These are phyloP conservation scores for Aplocera efformata DNA, from an alignment of 2,888 invertebrate species.

Conservation along the genomic window DNA sequence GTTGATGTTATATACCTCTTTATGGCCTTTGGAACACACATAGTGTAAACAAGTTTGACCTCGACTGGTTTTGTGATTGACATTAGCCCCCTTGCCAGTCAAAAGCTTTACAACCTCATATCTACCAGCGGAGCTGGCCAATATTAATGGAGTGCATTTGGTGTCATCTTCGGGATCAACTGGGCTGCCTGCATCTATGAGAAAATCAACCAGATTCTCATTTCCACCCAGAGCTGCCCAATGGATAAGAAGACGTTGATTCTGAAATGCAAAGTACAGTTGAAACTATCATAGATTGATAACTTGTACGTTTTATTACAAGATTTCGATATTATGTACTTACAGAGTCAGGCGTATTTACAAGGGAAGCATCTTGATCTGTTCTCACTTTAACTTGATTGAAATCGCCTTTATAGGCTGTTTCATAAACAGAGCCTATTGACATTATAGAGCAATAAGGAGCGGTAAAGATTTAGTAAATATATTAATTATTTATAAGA, in stretches of 20 bases:
- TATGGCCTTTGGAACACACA: constrained; percentile 91
- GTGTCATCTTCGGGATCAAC: constrained; percentile 88
- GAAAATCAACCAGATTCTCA: constrained; percentile 84
- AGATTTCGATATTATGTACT: constrained; percentile 18
- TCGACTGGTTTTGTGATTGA: constrained; percentile 85
- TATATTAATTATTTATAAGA: too few relatives aligned
- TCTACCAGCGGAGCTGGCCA: constrained; percentile 89
- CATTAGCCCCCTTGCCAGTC: constrained; percentile 84
- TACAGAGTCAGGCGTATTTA: constrained; percentile 56
- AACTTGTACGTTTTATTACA: not conserved
- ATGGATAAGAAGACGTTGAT: constrained; percentile 86
- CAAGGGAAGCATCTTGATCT: constrained; percentile 67
- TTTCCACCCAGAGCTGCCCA: constrained; percentile 91
- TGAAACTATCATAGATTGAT: not conserved
- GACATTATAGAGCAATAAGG: constrained; percentile 46
- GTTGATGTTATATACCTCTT: constrained; percentile 83
- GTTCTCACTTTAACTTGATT: constrained; percentile 83
- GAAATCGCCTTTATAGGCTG: constrained; percentile 86
- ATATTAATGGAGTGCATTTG: constrained; percentile 87
- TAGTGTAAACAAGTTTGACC: constrained; percentile 92
- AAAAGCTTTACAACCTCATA: constrained; percentile 84
- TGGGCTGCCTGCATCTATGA: constrained; percentile 83
- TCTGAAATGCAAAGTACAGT: constrained; percentile 70
- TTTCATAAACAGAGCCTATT: constrained; percentile 79
- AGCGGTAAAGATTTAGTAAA: too few relatives aligned